phyloP scores from a whole-genome alignment of 2,888 invertebrate genomes.

The Ormyrus nitidulus region DNA sequence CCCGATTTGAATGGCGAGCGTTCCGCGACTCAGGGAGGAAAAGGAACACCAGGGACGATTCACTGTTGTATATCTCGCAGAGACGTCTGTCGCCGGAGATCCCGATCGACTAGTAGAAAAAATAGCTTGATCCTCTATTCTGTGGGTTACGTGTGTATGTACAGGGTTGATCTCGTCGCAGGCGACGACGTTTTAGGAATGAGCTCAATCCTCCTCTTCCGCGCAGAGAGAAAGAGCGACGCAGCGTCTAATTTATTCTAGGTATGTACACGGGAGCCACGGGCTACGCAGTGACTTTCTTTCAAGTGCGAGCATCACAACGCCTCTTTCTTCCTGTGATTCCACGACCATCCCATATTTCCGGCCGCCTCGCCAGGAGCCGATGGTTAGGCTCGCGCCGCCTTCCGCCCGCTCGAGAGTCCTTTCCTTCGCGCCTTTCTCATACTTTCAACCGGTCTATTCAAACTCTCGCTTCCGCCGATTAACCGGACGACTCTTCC shows the following conservation, averaged over 20 bases:
- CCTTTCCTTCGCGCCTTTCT: constrained; percentile 35
- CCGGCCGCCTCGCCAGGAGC: constrained; percentile 12
- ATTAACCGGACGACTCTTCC: not conserved
- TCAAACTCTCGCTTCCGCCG: not conserved
- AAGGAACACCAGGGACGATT: not conserved
- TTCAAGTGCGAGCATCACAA: not conserved
- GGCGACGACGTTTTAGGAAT: constrained; percentile 2
- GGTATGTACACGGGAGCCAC: constrained; percentile 28
- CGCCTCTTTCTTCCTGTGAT: constrained; percentile 73
- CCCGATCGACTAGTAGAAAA: constrained; percentile 41
- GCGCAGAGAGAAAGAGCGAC: not conserved
- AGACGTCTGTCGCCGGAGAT: too few species aligned
- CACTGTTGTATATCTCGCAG: not conserved
- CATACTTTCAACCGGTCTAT: not conserved
- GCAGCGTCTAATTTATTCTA: not conserved
- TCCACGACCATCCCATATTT: constrained; percentile 75
- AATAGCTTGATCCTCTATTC: constrained; percentile 23
- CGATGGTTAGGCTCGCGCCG: constrained; percentile 1
- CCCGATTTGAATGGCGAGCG: constrained; percentile 1
- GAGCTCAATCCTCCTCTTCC: not conserved
- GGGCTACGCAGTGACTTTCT: constrained; percentile 5
- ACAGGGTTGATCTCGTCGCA: constrained; percentile 7
- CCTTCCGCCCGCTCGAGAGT: constrained; percentile 18
- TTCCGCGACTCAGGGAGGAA: not conserved
- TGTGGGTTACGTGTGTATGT: constrained; percentile 24